A percentile compares a stretch with the other conserved stretches of the same genome.
Conservation (phyloP, 2,888 invertebrate genomes). For the Lypha dubia region DNA sequence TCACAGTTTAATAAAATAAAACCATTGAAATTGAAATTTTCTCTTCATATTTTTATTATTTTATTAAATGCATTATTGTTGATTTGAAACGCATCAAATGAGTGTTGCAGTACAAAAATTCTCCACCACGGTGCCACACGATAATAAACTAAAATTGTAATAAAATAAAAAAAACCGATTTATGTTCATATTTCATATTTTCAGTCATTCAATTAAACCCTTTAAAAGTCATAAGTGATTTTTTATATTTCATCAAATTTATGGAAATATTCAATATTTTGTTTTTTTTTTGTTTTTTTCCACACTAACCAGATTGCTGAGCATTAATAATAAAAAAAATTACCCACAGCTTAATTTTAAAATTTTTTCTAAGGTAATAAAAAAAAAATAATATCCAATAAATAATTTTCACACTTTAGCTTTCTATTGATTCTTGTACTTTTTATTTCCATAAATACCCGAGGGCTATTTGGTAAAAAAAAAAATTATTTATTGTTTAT, state of each 20-base stretch:
- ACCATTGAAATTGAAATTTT: too few species aligned
- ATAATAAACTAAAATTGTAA: background rate
- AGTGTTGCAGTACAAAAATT: background rate
- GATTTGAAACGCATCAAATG: background rate
- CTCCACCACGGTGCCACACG: background rate
- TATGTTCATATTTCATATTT: slow-evolving; percentile 4
- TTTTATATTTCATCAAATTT: slow-evolving; percentile 30
- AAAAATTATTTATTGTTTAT: slow-evolving; percentile 30
- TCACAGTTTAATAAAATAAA: too few species aligned
- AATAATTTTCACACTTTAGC: slow-evolving; percentile 52
- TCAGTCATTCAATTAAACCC: background rate
- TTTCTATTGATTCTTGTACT: slow-evolving; percentile 27
- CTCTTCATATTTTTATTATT: too few species aligned
- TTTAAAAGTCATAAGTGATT: slow-evolving; percentile 14
- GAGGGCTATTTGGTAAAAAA: slow-evolving; percentile 25
- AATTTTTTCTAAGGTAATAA: slow-evolving; percentile 28
- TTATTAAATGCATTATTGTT: too few species aligned
- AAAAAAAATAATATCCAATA: slow-evolving; percentile 53
- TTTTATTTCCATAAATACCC: background rate
- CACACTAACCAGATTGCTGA: slow-evolving; percentile 35
- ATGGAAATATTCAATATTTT: background rate
- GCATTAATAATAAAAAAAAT: slow-evolving; percentile 18
- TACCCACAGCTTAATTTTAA: slow-evolving; percentile 24
- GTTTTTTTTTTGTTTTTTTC: background rate
- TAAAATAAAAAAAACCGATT: background rate